phyloP scores from a whole-genome alignment of 1,140 invertebrate genomes.

The Listronotus bonariensis region DNA sequence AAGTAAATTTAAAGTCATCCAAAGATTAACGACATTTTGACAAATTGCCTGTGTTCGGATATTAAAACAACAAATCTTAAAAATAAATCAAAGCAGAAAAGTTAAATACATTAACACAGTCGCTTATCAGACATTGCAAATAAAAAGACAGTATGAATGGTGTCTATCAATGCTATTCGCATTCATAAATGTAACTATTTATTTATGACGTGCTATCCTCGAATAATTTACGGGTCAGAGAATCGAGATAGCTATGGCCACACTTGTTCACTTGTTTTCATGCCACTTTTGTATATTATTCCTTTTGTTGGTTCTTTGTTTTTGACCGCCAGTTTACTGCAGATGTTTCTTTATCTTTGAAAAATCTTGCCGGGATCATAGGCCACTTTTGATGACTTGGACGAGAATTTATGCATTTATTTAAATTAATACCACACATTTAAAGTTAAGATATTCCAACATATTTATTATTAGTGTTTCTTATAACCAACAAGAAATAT shows the following conservation, averaged over 20 bases:
- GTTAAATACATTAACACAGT: too few species aligned
- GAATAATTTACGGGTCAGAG: constrained; percentile 52
- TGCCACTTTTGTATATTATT: constrained; percentile 27
- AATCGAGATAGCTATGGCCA: constrained; percentile 44
- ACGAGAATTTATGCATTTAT: constrained; percentile 6
- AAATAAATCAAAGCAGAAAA: constrained; percentile 5
- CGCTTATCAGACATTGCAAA: constrained; percentile 8
- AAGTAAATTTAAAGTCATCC: too few species aligned
- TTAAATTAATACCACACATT: constrained; percentile 4
- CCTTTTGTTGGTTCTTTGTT: constrained; percentile 34
- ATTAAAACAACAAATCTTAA: constrained; percentile 1
- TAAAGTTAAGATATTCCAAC: too few species aligned
- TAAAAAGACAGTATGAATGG: constrained; percentile 44
- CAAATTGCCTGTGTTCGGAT: constrained; percentile 1
- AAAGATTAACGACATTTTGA: not conserved
- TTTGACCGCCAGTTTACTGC: constrained; percentile 32
- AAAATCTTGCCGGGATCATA: constrained; percentile 14
- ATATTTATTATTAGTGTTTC: too few species aligned
- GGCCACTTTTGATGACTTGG: constrained; percentile 5
- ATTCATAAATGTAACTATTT: constrained; percentile 52
- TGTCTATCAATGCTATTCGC: constrained; percentile 43
- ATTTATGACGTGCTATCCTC: constrained; percentile 51
- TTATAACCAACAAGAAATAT: too few species aligned
- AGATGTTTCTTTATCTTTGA: constrained; percentile 29
- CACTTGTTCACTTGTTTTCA: constrained; percentile 45